These are phyloP conservation scores for Uropetala carovei DNA, from an alignment of 2,888 invertebrate genomes.

Conservation along the genomic window DNA sequence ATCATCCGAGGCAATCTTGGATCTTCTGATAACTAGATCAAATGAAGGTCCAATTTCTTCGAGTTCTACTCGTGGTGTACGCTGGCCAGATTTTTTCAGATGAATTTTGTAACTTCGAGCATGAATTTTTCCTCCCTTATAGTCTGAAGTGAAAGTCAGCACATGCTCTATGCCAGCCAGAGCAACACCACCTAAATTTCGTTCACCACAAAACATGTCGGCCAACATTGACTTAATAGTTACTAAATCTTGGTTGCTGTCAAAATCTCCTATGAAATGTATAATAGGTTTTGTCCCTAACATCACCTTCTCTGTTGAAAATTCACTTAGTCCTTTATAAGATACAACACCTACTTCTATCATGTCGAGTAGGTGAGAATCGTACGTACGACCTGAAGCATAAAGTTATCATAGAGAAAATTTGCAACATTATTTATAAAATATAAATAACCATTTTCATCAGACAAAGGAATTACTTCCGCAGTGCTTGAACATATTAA, in stretches of 20 bases:
- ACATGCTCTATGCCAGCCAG: slow-evolving; percentile 96
- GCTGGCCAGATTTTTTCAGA: slow-evolving; percentile 93
- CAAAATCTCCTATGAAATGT: slow-evolving; percentile 92
- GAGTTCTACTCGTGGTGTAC: slow-evolving; percentile 93
- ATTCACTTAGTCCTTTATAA: slow-evolving; percentile 87
- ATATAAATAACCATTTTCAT: background rate
- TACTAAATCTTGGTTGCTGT: slow-evolving; percentile 86
- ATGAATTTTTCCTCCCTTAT: slow-evolving; percentile 86
- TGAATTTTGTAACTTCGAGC: slow-evolving; percentile 87
- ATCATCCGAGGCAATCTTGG: slow-evolving; percentile 92
- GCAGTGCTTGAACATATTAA: too few species aligned
- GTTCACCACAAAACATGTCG: slow-evolving; percentile 94
- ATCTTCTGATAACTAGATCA: slow-evolving; percentile 90
- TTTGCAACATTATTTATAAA: background rate
- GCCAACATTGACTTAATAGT: slow-evolving; percentile 91
- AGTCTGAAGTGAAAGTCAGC: slow-evolving; percentile 86
- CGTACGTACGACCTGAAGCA: slow-evolving; percentile 85
- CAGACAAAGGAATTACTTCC: background rate
- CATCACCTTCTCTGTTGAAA: slow-evolving; percentile 86
- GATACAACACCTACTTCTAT: slow-evolving; percentile 94
- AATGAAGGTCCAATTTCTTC: slow-evolving; percentile 96
- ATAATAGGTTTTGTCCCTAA: slow-evolving; percentile 93
- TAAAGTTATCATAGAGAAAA: background rate
- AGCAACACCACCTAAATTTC: slow-evolving; percentile 84
- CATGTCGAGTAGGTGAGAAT: slow-evolving; percentile 95